These are phyloP conservation scores for Bagarius yarrelli DNA, from an alignment of 2,113 vertebrate species.

Conservation along the genomic window DNA sequence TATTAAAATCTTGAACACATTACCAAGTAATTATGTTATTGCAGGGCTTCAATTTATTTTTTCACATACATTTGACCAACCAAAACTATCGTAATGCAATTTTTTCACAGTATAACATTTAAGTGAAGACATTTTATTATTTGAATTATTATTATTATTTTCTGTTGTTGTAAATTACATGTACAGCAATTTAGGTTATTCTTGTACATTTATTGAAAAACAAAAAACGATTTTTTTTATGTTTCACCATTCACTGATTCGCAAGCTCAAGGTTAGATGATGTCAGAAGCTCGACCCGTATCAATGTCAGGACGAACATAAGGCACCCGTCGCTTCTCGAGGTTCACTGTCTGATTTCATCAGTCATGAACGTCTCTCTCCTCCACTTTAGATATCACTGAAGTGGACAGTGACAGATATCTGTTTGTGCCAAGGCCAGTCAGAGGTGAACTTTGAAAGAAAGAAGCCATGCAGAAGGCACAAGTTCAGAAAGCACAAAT, in stretches of 20 bases:
- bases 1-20: neutral
- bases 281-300: neutral
- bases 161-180: neutral
- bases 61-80: neutral
- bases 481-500: conserved; percentile 43
- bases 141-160: neutral
- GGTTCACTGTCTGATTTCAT: conserved; percentile 17
- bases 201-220: neutral
- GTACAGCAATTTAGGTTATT: neutral
- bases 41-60: neutral
- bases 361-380: conserved; percentile 18
- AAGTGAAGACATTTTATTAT: neutral
- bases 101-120: neutral
- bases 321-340: conserved; percentile 15
- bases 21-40: neutral
- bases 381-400: conserved; percentile 30
- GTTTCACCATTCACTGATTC: neutral
- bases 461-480: conserved; percentile 16
- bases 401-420: conserved; percentile 32
- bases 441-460: conserved; percentile 35
- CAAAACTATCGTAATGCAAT: neutral
- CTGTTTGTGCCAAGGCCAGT: conserved; percentile 13
- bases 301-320: conserved; percentile 14
- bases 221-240: neutral
- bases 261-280: neutral